These are phyloP conservation scores for Chironomus tentans DNA, from an alignment of 2,888 invertebrate genomes.

Conservation along the genomic window DNA sequence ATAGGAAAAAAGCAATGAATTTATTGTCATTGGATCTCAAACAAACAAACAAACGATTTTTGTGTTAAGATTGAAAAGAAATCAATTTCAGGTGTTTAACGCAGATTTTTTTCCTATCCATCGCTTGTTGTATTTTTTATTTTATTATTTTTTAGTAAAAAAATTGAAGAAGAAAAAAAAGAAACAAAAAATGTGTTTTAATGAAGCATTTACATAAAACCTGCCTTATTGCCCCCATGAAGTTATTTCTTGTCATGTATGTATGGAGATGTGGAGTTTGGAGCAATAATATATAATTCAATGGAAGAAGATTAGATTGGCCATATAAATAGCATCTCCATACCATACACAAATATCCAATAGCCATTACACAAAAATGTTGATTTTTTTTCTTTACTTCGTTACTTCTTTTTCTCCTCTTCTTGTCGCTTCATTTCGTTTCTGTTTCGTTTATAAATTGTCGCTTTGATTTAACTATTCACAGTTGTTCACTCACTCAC, in stretches of 20 bases:
- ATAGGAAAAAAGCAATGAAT: conserved; percentile 9
- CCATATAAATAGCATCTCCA: conserved; percentile 13
- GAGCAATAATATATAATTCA: conserved; percentile 18
- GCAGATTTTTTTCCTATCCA: not conserved
- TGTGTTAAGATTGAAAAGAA: not conserved
- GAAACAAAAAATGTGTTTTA: not conserved
- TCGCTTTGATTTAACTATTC: not conserved
- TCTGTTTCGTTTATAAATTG: not conserved
- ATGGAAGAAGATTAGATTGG: conserved; percentile 24
- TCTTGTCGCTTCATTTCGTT: not conserved
- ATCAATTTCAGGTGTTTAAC: conserved; percentile 23
- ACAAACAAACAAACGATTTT: too few relatives aligned
- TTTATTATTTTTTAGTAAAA: not conserved
- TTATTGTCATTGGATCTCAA: not conserved
- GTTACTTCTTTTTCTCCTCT: too few relatives aligned
- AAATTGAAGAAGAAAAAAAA: conserved; percentile 1
- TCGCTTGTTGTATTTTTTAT: not conserved
- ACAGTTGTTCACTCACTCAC: not conserved
- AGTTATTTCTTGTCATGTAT: not conserved
- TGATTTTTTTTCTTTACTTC: not conserved
- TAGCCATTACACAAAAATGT: conserved; percentile 24
- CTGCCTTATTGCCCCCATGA: conserved; percentile 6
- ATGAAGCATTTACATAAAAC: conserved; percentile 25
- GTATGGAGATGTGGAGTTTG: conserved; percentile 1
- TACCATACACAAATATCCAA: conserved; percentile 4